Evolutionary conservation across 2,888 invertebrate genomes (phyloP).

Genomic region (Platynereis dumerilii): DNA sequence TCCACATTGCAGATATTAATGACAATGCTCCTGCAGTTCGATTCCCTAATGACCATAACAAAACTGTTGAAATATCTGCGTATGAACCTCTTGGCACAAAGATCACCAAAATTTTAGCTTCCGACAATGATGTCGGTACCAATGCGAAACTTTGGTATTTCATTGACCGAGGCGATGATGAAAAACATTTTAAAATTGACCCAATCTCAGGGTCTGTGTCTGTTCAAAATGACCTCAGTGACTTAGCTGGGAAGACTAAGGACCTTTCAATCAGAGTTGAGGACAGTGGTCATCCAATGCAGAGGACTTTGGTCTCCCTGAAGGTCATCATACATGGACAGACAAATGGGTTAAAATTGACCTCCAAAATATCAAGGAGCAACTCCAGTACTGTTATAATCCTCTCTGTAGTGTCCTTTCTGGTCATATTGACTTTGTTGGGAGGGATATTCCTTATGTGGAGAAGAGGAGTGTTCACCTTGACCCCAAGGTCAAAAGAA

Average conservation of each 20-base stretch:
- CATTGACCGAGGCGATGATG: slow-evolving; percentile 20
- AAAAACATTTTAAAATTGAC: neutral
- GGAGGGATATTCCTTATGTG: too few species aligned
- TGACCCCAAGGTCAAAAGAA: too few species aligned
- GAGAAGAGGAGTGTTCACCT: too few species aligned
- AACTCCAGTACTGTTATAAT: too few species aligned
- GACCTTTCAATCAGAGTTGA: neutral
- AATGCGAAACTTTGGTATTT: slow-evolving; percentile 1
- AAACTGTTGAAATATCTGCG: neutral
- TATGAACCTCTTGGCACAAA: neutral
- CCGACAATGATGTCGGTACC: neutral
- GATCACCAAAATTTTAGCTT: neutral
- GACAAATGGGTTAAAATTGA: too few species aligned
- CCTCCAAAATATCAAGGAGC: too few species aligned
- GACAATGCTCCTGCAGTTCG: neutral
- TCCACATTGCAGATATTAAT: slow-evolving; percentile 1
- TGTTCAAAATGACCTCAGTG: neutral
- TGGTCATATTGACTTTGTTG: too few species aligned
- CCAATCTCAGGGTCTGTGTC: neutral
- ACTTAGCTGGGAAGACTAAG: neutral
- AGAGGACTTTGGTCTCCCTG: too few species aligned
- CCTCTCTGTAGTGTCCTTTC: too few species aligned
- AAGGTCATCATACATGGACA: too few species aligned
- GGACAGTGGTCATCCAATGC: neutral
- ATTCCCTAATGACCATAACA: neutral